Evolutionary conservation across 2,888 invertebrate genomes (phyloP).

Genomic region (Cinara cedri): DNA sequence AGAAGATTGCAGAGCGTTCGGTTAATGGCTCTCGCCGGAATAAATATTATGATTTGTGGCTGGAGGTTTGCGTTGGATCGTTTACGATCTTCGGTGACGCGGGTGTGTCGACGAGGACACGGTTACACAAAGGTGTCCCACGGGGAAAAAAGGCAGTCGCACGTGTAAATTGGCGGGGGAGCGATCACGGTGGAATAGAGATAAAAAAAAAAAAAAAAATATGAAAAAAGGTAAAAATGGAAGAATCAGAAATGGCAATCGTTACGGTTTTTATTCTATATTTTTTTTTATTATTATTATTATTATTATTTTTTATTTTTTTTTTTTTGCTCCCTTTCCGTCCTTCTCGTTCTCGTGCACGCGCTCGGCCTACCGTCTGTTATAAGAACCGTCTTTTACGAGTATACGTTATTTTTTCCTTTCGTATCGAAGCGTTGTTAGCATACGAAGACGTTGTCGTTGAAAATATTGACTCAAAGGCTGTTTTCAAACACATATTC

Average conservation of each 20-base stretch:
- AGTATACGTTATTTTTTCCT: neutral
- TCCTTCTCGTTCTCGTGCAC: neutral
- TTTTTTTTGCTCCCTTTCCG: neutral
- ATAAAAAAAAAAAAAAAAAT: conserved; percentile 7
- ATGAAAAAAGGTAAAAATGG: conserved; percentile 47
- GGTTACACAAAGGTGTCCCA: no score
- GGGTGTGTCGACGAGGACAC: neutral
- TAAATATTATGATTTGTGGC: conserved; percentile 34
- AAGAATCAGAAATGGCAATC: conserved; percentile 49
- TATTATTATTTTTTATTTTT: no score
- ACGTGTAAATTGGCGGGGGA: neutral
- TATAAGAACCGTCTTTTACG: conserved; percentile 45
- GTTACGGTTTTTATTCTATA: no score
- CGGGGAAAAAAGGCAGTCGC: no score
- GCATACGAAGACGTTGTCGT: neutral
- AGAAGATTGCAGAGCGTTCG: neutral
- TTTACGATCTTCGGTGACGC: conserved; percentile 13
- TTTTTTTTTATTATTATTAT: no score
- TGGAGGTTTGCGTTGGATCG: conserved; percentile 19
- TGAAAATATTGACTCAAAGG: conserved; percentile 49
- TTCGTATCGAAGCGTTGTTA: conserved; percentile 40
- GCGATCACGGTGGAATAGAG: neutral
- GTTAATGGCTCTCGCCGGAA: conserved; percentile 39
- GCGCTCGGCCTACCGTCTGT: conserved; percentile 15
- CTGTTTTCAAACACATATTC: conserved; percentile 10